Evolutionary conservation across 1,140 invertebrate genomes (phyloP).

Genomic region (Bicyclus anynana): DNA sequence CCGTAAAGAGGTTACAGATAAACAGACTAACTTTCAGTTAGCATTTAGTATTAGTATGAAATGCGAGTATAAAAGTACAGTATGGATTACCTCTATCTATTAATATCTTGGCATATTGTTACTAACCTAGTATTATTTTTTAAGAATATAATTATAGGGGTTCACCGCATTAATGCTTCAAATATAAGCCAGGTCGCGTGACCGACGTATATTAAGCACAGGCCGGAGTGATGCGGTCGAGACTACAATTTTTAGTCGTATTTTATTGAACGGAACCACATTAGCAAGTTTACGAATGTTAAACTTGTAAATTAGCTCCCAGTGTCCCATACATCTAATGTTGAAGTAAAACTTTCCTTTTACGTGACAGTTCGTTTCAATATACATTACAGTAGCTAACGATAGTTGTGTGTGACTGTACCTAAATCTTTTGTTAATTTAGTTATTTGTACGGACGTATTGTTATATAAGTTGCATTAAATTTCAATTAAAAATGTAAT

Average conservation of each 20-base stretch:
- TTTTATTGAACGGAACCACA: conserved; percentile 32
- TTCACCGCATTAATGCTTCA: conserved; percentile 13
- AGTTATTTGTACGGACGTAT: too few species aligned
- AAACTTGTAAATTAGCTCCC: conserved; percentile 26
- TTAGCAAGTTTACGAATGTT: conserved; percentile 26
- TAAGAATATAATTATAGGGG: conserved; percentile 1
- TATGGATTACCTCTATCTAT: too few species aligned
- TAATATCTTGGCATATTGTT: background rate
- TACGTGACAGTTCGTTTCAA: background rate
- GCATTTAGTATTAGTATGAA: too few species aligned
- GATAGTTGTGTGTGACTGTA: too few species aligned
- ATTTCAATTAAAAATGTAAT: too few species aligned
- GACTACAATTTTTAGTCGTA: conserved; percentile 34
- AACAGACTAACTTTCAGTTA: too few species aligned
- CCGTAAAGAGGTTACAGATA: too few species aligned
- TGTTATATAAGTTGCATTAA: too few species aligned
- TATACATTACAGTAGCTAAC: background rate
- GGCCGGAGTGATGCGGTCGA: conserved; percentile 28
- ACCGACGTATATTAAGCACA: conserved; percentile 25
- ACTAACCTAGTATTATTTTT: background rate
- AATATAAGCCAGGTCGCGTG: conserved; percentile 32
- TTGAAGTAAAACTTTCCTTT: conserved; percentile 3
- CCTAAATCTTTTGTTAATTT: too few species aligned
- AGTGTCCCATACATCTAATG: conserved; percentile 16
- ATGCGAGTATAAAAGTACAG: too few species aligned